Evolutionary conservation across 2,113 vertebrate species (phyloP).

Genomic region (Neopipo cinnamomea): DNA sequence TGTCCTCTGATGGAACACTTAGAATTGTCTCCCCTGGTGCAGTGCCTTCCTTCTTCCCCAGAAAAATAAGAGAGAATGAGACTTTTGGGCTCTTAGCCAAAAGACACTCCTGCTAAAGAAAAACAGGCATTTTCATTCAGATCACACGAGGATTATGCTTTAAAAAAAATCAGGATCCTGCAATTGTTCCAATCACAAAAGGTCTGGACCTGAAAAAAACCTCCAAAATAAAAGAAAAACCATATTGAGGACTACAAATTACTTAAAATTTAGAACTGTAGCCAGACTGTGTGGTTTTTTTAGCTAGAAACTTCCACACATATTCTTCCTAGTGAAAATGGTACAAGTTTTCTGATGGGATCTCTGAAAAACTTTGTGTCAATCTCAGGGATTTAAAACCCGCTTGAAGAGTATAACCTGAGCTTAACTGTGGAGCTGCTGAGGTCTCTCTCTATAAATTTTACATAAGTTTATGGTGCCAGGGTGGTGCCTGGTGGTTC

Average conservation of each 20-base stretch:
- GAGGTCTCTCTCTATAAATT: background rate
- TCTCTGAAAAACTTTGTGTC: background rate
- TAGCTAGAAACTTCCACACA: background rate
- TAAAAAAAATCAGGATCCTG: background rate
- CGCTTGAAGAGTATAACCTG: background rate
- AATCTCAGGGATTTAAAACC: slow-evolving; percentile 24
- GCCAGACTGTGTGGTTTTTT: background rate
- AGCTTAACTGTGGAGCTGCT: background rate
- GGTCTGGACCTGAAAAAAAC: background rate
- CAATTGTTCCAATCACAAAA: background rate
- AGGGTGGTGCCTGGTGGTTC: slow-evolving; percentile 7
- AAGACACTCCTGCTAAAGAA: background rate
- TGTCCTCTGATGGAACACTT: background rate
- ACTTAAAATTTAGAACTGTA: background rate
- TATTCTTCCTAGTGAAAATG: background rate
- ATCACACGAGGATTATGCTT: background rate
- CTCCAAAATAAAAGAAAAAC: background rate
- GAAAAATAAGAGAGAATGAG: background rate
- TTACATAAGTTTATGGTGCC: slow-evolving; percentile 5
- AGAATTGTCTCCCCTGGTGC: background rate
- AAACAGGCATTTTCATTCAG: background rate
- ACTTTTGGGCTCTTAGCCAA: background rate
- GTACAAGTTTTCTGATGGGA: background rate
- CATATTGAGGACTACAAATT: background rate
- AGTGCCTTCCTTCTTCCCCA: background rate